Conservation (phyloP, 2,888 invertebrate species). For the Harpalus rubripes region DNA sequence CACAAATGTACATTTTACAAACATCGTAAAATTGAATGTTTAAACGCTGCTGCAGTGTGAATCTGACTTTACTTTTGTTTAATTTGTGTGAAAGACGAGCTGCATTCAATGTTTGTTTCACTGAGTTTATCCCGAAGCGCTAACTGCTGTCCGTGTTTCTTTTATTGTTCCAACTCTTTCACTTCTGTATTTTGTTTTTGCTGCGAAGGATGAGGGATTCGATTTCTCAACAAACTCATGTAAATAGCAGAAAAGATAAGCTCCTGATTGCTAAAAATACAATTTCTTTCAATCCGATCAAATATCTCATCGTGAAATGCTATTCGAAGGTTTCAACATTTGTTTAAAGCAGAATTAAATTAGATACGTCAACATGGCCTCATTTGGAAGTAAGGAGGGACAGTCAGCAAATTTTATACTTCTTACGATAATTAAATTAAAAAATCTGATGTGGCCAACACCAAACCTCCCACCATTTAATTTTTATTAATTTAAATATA, state of each 20-base stretch:
- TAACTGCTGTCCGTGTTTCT: constrained; percentile 28
- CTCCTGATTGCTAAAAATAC: constrained; percentile 30
- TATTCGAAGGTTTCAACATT: constrained; percentile 19
- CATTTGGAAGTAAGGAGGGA: background rate
- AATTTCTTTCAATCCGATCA: constrained; percentile 41
- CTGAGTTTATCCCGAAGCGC: constrained; percentile 32
- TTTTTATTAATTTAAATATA: no score
- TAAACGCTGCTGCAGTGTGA: no score
- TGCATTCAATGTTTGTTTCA: constrained; percentile 23
- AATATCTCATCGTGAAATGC: constrained; percentile 4
- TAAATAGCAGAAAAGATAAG: constrained; percentile 24
- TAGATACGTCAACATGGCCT: background rate
- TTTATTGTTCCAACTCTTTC: constrained; percentile 28
- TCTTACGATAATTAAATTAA: no score
- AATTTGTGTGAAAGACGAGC: constrained; percentile 37
- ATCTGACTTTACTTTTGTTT: constrained; percentile 1
- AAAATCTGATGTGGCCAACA: no score
- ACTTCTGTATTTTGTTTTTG: constrained; percentile 32
- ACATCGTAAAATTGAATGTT: no score
- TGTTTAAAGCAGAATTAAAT: background rate
- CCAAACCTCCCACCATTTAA: no score
- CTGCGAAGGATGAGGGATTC: background rate
- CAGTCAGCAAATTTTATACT: background rate
- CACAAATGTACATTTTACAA: no score
- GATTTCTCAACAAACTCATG: constrained; percentile 38